These are phyloP conservation scores for Lysiphlebus fabarum DNA, from an alignment of 1,140 invertebrate species.

Conservation along the genomic window DNA sequence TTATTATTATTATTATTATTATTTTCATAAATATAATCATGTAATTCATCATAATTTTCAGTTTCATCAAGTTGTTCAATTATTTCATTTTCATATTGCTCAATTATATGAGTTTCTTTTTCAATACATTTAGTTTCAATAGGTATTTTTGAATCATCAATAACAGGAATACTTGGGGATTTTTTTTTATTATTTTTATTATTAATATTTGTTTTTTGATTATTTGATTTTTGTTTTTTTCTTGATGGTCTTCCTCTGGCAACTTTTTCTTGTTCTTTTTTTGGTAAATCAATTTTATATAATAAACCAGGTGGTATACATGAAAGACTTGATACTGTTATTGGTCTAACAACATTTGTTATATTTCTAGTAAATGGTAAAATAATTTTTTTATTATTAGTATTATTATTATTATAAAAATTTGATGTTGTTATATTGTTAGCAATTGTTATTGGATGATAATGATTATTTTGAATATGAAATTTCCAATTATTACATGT, in stretches of 20 bases:
- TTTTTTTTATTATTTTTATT: slow-evolving; percentile 23
- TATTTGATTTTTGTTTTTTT: slow-evolving; percentile 22
- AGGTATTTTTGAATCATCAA: too few relatives aligned
- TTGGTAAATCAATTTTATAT: slow-evolving; percentile 53
- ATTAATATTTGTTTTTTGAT: slow-evolving; percentile 9
- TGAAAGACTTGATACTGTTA: slow-evolving; percentile 50
- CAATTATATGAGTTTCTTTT: too few relatives aligned
- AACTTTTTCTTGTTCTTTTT: slow-evolving; percentile 32
- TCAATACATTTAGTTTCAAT: too few relatives aligned
- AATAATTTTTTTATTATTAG: slow-evolving; percentile 48
- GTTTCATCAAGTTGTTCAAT: too few relatives aligned
- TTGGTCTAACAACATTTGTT: slow-evolving; percentile 47
- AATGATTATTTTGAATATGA: slow-evolving; percentile 39
- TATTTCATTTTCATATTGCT: too few relatives aligned
- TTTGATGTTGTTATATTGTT: slow-evolving; percentile 35
- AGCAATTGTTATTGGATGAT: slow-evolving; percentile 45
- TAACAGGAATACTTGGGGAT: too few relatives aligned
- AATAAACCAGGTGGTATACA: slow-evolving; percentile 51
- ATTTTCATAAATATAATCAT: too few relatives aligned
- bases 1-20: too few relatives aligned
- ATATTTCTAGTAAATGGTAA: slow-evolving; percentile 49
- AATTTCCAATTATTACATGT: slow-evolving; percentile 45
- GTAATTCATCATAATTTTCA: too few relatives aligned
- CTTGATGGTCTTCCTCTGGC: slow-evolving; percentile 21
- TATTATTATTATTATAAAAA: slow-evolving; percentile 30